phyloP scores from a whole-genome alignment of 2,888 invertebrate genomes.

The Ectemnius lituratus region DNA sequence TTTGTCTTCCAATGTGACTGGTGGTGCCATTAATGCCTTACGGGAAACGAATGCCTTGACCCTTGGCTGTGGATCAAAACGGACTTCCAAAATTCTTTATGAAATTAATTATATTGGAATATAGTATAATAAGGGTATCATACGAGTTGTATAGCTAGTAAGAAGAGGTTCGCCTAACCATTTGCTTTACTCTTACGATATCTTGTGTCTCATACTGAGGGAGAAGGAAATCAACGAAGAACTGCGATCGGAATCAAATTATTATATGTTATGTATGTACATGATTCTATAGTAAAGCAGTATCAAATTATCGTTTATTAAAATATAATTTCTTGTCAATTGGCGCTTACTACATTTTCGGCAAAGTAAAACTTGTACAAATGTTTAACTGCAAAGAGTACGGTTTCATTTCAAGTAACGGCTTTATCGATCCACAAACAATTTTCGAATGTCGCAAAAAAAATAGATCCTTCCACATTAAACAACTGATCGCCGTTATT shows the following conservation, averaged over 20 bases:
- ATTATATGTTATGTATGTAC: slow-evolving; percentile 53
- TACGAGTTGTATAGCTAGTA: neutral
- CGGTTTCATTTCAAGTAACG: slow-evolving; percentile 6
- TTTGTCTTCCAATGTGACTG: slow-evolving; percentile 14
- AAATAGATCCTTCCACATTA: too few relatives aligned
- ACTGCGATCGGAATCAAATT: slow-evolving; percentile 22
- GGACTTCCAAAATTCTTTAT: slow-evolving; percentile 45
- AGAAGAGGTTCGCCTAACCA: too few relatives aligned
- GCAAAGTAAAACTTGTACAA: slow-evolving; percentile 35
- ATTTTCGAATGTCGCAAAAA: too few relatives aligned
- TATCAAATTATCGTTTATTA: slow-evolving; percentile 56
- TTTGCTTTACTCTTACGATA: too few relatives aligned
- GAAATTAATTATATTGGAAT: too few relatives aligned
- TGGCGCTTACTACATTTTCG: slow-evolving; percentile 34
- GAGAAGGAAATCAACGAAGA: slow-evolving; percentile 1
- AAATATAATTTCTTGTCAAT: slow-evolving; percentile 53
- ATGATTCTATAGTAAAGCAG: slow-evolving; percentile 61
- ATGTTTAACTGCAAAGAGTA: slow-evolving; percentile 22
- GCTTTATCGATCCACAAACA: too few relatives aligned
- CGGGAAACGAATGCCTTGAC: slow-evolving; percentile 31
- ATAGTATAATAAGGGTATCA: slow-evolving; percentile 30
- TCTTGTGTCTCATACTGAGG: too few relatives aligned
- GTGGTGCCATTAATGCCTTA: slow-evolving; percentile 17
- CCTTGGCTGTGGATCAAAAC: slow-evolving; percentile 47
- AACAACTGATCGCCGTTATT: neutral